Evolutionary conservation across 2,888 invertebrate species (phyloP).

Genomic region (Trissonchulus latispiculum): DNA sequence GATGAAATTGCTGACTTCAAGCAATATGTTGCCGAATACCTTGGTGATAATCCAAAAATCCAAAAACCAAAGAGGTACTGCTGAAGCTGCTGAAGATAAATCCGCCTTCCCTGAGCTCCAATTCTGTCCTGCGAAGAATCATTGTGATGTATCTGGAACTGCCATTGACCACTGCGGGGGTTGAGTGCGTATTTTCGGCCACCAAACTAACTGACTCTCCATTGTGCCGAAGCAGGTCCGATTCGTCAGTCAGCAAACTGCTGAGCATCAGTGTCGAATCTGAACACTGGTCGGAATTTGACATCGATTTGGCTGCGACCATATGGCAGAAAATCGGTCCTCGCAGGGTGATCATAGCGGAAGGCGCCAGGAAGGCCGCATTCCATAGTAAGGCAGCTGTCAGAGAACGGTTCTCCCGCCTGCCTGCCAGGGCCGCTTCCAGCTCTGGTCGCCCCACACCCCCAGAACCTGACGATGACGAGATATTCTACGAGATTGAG

Average conservation of each 20-base stretch:
- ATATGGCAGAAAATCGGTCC: neutral
- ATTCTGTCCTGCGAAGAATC: too few species aligned
- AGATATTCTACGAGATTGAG: too few species aligned
- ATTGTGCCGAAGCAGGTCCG: neutral
- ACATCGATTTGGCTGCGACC: neutral
- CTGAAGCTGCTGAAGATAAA: too few species aligned
- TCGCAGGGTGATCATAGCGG: neutral
- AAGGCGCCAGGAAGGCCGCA: neutral
- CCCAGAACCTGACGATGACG: too few species aligned
- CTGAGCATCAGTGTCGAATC: neutral
- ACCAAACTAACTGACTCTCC: neutral
- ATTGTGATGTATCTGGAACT: neutral
- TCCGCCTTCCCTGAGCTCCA: too few species aligned
- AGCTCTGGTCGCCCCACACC: too few species aligned
- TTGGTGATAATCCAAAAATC: too few species aligned
- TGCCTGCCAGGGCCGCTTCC: too few species aligned
- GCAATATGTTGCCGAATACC: neutral
- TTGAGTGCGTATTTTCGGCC: neutral
- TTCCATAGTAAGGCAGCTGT: too few species aligned
- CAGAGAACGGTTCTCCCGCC: too few species aligned
- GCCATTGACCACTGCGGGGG: neutral
- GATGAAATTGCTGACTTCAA: neutral
- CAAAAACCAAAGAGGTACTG: too few species aligned
- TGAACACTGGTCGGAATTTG: neutral
- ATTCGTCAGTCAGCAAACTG: neutral